Conservation (phyloP, 2,888 invertebrate genomes). For the Nymphalis c-album region DNA sequence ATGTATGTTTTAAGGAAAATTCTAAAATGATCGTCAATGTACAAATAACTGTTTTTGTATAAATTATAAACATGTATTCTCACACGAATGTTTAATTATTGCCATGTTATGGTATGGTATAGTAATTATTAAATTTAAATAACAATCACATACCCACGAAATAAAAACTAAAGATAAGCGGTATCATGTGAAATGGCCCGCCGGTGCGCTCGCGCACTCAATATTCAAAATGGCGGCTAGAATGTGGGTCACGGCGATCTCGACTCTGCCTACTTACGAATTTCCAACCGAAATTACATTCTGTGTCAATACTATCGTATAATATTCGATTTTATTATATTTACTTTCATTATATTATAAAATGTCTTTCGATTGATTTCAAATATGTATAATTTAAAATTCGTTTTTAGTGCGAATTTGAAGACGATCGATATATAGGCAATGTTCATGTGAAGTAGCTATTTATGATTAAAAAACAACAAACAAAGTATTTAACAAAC, state of each 20-base stretch:
- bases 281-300: slow-evolving; percentile 30
- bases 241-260: slow-evolving; percentile 67
- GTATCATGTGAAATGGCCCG: slow-evolving; percentile 62
- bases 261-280: slow-evolving; percentile 30
- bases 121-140: neutral
- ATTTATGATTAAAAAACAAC: no score
- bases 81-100: neutral
- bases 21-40: no score
- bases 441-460: no score
- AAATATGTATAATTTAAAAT: no score
- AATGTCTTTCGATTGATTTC: no score
- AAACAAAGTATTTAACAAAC: no score
- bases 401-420: no score
- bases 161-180: slow-evolving; percentile 38
- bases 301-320: slow-evolving; percentile 13
- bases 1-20: no score
- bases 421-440: no score
- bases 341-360: neutral
- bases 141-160: slow-evolving; percentile 13
- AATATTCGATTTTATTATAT: slow-evolving; percentile 1
- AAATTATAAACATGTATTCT: no score
- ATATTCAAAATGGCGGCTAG: slow-evolving; percentile 58
- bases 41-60: no score
- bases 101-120: neutral
- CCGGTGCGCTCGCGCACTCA: slow-evolving; percentile 58